Base-by-base conservation (phyloP, 53 echinoderm and acorn worm species). In the Mesocentrotus franciscanus region DNA sequence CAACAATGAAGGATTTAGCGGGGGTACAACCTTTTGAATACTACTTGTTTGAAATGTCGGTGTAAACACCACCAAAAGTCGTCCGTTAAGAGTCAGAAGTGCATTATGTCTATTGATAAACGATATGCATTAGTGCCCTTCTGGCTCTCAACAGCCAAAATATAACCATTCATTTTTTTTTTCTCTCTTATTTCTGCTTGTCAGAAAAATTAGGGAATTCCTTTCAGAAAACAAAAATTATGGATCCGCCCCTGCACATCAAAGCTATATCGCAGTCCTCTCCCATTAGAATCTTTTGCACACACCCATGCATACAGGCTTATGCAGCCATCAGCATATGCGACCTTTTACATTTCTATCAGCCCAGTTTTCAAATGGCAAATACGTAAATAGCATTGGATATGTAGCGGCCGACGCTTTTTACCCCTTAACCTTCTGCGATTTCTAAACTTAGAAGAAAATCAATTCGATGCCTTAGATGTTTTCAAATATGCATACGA, bases 341-440 rank as follows among this genome's bases (percentile, higher is more conserved):
- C 20, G 81, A 81, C 81, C 81, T 81, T 81, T 42, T 42, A 81
- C 81, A 81, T 39, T 81, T 36, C 81, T 76, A 39, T 81, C 58
- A 57, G n/a, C n/a, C 27, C 3, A 26, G 29, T 14, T 84, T 87
- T 87, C 34, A 56, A 81, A 87, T 87, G 87, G 87, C 57, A 87
- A 58, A 58, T 58, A 35, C 58, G 42, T 84, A 42, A 18, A 84
- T 84, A 55, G 84, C 39, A 84, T 75, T 10, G 55, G 0, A 42
- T 49, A 42, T n/a, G n/a, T 84, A 55, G 39, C 58, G 27, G 87
- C 57, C 58, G n/a, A 58, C 9, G 59, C 58, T 39, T 75, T 87
- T 87, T 87, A n/a, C n/a, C 87, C 87, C 15, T 87, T 87, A 12
- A 87, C 87, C 87, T 85, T 85, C 85, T 22, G 85, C 56, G 7